phyloP scores from a whole-genome alignment of 2,888 invertebrate genomes.

The Rhopalosiphum nymphaeae region DNA sequence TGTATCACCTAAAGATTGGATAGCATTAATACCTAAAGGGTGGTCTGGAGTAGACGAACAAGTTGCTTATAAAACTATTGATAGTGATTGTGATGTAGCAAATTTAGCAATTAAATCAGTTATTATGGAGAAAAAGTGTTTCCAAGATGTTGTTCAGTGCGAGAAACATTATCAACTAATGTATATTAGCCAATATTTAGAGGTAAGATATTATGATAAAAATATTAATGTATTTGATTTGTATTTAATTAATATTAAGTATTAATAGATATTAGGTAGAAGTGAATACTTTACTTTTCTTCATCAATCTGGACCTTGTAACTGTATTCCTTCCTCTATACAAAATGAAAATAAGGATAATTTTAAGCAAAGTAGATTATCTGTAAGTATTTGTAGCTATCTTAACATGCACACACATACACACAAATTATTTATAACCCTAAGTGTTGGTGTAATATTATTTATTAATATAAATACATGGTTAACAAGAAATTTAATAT shows the following conservation, averaged over 20 bases:
- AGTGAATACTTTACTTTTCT: conserved; percentile 57
- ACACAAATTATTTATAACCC: background rate
- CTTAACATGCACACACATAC: background rate
- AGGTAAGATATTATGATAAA: background rate
- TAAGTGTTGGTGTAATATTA: background rate
- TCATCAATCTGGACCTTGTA: conserved; percentile 37
- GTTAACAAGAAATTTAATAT: background rate
- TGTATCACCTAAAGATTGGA: conserved; percentile 53
- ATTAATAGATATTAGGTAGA: conserved; percentile 54
- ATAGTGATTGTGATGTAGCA: conserved; percentile 2
- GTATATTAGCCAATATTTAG: conserved; percentile 58
- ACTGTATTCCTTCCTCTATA: conserved; percentile 23
- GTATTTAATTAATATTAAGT: background rate
- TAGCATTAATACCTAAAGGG: conserved; percentile 62
- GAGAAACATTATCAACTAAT: conserved; percentile 59
- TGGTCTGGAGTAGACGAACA: conserved; percentile 57
- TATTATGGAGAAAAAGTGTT: conserved; percentile 51
- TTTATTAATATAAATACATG: background rate
- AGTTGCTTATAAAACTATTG: conserved; percentile 53
- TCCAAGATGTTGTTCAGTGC: conserved; percentile 56
- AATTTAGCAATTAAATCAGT: conserved; percentile 56
- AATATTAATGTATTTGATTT: background rate
- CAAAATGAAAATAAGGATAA: conserved; percentile 22
- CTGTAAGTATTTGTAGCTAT: conserved; percentile 31
- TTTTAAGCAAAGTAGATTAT: background rate